A percentile compares a stretch with the other conserved stretches of the same genome.
Conservation (phyloP, 2,797 vertebrate genomes). For the Smutsia gigantea region DNA sequence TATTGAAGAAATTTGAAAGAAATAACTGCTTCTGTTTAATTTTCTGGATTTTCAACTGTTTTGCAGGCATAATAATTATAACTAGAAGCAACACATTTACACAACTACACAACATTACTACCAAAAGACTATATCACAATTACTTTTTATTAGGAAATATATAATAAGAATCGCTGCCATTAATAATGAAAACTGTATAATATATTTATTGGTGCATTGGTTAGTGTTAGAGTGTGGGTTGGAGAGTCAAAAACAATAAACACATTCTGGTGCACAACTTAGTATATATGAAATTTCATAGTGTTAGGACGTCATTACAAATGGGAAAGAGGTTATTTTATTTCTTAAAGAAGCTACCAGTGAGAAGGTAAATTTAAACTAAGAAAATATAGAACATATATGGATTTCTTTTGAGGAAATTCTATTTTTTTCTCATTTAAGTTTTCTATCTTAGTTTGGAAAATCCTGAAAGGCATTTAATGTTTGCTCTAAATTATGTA, state of each 20-base stretch:
- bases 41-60: background rate
- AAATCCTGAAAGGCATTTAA: constrained; percentile 4
- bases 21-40: background rate
- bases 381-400: background rate
- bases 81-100: background rate
- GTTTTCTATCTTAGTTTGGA: background rate
- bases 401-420: background rate
- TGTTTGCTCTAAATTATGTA: constrained; percentile 34
- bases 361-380: background rate
- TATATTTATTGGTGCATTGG: background rate
- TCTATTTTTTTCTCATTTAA: background rate
- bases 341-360: background rate
- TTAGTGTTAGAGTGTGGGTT: background rate
- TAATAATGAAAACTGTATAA: background rate
- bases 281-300: background rate
- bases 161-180: background rate
- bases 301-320: background rate
- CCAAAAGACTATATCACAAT: background rate
- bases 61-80: background rate
- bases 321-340: background rate
- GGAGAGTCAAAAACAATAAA: background rate
- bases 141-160: background rate
- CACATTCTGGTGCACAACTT: background rate
- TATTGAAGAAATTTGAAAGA: constrained; percentile 17
- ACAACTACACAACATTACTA: background rate